Evolutionary conservation across 1,140 invertebrate genomes (phyloP).

Genomic region (Zophobas morio): DNA sequence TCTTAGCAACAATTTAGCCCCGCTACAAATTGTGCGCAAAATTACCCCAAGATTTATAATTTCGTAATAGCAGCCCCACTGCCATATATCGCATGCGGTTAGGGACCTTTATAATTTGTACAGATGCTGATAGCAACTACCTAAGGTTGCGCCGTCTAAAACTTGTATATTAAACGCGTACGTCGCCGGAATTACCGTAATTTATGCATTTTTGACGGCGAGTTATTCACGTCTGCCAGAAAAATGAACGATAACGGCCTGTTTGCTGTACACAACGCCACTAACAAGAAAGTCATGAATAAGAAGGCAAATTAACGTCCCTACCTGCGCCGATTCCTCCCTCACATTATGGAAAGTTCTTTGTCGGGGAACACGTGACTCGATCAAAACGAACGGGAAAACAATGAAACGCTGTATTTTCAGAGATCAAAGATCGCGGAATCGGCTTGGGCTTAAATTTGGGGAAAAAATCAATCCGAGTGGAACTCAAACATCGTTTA

Average conservation of each 20-base stretch:
- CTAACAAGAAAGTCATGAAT: constrained; percentile 9
- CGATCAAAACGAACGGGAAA: constrained; percentile 13
- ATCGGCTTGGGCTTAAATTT: not conserved
- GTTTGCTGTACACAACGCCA: constrained; percentile 7
- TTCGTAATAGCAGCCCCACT: not conserved
- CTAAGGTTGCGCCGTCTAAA: constrained; percentile 29
- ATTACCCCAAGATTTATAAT: constrained; percentile 7
- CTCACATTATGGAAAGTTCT: not conserved
- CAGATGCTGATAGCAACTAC: constrained; percentile 23
- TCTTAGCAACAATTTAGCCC: not conserved
- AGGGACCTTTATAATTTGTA: constrained; percentile 35
- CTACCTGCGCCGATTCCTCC: too few species aligned
- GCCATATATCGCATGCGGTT: constrained; percentile 19
- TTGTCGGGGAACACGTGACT: not conserved
- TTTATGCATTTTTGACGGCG: constrained; percentile 44
- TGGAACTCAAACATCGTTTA: too few species aligned
- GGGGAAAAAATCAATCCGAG: too few species aligned
- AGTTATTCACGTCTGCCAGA: constrained; percentile 36
- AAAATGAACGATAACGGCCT: constrained; percentile 43
- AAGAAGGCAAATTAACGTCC: constrained; percentile 9
- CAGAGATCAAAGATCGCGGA: constrained; percentile 21
- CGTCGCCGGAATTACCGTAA: constrained; percentile 38
- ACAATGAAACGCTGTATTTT: constrained; percentile 21
- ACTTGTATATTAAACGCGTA: constrained; percentile 36
- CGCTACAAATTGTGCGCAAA: not conserved